phyloP scores from a whole-genome alignment of 1,140 invertebrate species.

The Leptinotarsa texana region DNA sequence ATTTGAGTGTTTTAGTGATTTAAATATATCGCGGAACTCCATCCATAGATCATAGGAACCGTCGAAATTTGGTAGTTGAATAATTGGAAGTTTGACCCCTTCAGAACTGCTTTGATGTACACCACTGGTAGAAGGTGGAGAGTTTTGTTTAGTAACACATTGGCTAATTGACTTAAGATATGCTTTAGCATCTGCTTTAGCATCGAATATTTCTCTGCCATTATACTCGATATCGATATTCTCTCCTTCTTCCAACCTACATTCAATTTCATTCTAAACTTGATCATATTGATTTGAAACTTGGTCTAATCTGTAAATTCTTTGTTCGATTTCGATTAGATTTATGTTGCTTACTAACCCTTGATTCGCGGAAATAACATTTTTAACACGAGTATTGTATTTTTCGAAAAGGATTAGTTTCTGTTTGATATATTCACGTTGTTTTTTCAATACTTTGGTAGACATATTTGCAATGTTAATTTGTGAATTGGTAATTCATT shows the following conservation, averaged over 20 bases:
- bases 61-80: conserved; percentile 42
- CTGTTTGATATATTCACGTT: too few relatives aligned
- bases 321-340: neutral
- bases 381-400: too few relatives aligned
- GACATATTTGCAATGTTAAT: too few relatives aligned
- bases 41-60: conserved; percentile 44
- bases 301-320: neutral
- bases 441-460: too few relatives aligned
- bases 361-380: too few relatives aligned
- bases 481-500: too few relatives aligned
- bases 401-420: too few relatives aligned
- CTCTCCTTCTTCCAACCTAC: neutral
- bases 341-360: too few relatives aligned
- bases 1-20: conserved; percentile 34
- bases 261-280: conserved; percentile 16
- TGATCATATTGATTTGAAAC: neutral
- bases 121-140: too few relatives aligned
- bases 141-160: neutral
- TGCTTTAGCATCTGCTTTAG: conserved; percentile 9
- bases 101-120: too few relatives aligned
- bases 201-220: conserved; percentile 11
- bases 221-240: neutral
- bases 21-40: conserved; percentile 45
- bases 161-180: neutral
- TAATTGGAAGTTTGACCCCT: conserved; percentile 39